Evolutionary conservation across 2,113 vertebrate genomes (phyloP).

Genomic region (Eupsittula cactorum): DNA sequence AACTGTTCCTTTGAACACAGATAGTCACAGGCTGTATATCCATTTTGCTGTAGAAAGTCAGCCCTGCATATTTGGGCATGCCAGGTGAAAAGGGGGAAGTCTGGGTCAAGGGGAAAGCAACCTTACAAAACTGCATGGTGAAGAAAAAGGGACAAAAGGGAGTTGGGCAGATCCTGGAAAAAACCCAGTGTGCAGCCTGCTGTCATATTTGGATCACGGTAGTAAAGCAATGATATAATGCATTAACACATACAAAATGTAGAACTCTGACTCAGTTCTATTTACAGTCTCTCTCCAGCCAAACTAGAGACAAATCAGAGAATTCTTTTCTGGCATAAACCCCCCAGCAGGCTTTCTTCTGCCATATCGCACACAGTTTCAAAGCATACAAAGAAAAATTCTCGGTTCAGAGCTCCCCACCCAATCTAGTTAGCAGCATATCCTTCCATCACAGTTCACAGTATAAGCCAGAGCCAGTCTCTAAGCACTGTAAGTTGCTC

Average conservation of each 20-base stretch:
- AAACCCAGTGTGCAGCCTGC: neutral
- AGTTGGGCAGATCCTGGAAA: neutral
- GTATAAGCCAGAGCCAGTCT: neutral
- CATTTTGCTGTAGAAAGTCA: neutral
- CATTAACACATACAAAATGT: neutral
- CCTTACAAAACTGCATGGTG: neutral
- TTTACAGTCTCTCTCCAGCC: neutral
- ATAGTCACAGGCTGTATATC: neutral
- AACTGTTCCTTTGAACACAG: neutral
- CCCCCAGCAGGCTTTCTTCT: neutral
- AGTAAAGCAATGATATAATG: neutral
- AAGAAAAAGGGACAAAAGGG: neutral
- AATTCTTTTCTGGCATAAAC: neutral
- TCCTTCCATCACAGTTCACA: neutral
- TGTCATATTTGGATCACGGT: accelerated
- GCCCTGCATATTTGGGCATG: neutral
- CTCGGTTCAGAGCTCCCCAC: neutral
- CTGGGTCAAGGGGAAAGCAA: neutral
- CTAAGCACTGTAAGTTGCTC: neutral
- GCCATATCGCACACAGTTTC: neutral
- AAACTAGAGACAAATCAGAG: neutral
- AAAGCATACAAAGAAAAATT: neutral
- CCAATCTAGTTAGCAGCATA: neutral
- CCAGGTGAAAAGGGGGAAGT: neutral
- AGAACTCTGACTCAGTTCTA: neutral